These are phyloP conservation scores for Oenanthe melanoleuca DNA, from an alignment of 2,113 vertebrate genomes.

Conservation along the genomic window DNA sequence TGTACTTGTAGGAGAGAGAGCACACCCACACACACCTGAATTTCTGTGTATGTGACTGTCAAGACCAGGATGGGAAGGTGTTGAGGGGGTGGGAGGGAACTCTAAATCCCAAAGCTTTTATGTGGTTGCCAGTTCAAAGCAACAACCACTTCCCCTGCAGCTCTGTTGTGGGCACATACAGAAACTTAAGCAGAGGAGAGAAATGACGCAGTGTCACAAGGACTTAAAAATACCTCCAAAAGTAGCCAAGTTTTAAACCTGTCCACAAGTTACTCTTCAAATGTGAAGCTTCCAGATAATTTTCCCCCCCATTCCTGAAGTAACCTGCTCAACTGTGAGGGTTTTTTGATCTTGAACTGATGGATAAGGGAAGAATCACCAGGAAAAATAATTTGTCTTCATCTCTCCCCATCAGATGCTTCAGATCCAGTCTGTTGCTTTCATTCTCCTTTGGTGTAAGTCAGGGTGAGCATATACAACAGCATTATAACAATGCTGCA, in stretches of 20 bases:
- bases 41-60: neutral
- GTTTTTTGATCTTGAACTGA: neutral
- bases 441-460: neutral
- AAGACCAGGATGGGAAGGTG: neutral
- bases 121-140: constrained; percentile 16
- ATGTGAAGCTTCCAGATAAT: neutral
- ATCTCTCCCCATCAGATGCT: neutral
- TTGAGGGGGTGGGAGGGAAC: neutral
- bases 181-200: neutral
- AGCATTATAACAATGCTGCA: neutral
- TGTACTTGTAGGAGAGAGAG: neutral
- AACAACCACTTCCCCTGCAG: neutral
- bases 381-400: neutral
- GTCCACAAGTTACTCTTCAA: neutral
- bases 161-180: neutral
- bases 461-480: neutral
- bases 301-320: neutral
- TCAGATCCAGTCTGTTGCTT: neutral
- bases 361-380: neutral
- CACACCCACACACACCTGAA: neutral
- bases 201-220: neutral
- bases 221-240: constrained; percentile 16
- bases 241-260: neutral
- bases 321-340: neutral
- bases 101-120: neutral